These are phyloP conservation scores for Pollenia amentaria DNA, from an alignment of 2,888 invertebrate genomes.

Conservation along the genomic window DNA sequence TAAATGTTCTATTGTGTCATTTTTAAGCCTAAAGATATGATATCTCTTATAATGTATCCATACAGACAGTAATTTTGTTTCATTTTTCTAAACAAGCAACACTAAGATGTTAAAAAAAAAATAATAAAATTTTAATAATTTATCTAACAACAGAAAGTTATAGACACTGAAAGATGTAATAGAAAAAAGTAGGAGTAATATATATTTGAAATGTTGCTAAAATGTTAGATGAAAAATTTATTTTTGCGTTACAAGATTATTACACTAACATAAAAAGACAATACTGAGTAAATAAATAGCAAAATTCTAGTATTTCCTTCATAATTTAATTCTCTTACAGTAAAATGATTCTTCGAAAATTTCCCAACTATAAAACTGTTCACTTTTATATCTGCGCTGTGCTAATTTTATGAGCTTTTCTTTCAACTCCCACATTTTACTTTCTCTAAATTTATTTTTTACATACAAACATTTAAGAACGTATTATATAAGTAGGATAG, in stretches of 20 bases:
- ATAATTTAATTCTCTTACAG: too few species aligned
- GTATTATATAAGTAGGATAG: too few species aligned
- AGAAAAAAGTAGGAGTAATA: neutral
- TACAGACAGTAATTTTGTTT: too few species aligned
- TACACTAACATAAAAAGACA: too few species aligned
- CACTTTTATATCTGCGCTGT: too few species aligned
- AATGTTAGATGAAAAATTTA: neutral
- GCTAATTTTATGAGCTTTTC: neutral
- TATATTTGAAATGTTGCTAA: neutral
- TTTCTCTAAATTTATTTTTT: neutral
- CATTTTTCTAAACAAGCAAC: neutral
- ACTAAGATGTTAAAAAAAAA: neutral
- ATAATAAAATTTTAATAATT: slow-evolving; percentile 20
- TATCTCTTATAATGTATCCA: neutral
- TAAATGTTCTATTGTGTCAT: slow-evolving; percentile 18
- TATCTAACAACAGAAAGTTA: slow-evolving; percentile 12
- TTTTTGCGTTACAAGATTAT: too few species aligned
- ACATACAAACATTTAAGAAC: neutral
- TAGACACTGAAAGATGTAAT: neutral
- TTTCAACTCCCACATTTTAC: neutral
- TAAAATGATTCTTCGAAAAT: too few species aligned
- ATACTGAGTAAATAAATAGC: too few species aligned
- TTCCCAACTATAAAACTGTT: too few species aligned
- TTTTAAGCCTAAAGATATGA: slow-evolving; percentile 35
- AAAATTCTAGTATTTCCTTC: too few species aligned